Conservation (phyloP, 2,888 invertebrate genomes). For the Hipparchia semele region DNA sequence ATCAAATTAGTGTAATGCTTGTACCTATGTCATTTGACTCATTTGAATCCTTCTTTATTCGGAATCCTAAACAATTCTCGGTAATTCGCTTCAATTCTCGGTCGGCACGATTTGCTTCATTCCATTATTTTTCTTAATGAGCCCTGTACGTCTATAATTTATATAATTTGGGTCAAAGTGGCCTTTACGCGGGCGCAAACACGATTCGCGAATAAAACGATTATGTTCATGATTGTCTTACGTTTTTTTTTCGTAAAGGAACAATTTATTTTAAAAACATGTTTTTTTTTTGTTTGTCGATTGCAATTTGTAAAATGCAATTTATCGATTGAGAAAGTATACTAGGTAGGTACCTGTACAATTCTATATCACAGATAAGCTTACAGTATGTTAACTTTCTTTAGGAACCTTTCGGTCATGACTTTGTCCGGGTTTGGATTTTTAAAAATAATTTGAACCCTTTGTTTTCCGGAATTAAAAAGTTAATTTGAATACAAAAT, state of each 20-base stretch:
- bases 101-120: conserved; percentile 50
- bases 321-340: too few relatives aligned
- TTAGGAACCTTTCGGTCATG: too few relatives aligned
- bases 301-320: neutral
- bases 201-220: conserved; percentile 30
- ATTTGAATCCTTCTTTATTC: conserved; percentile 16
- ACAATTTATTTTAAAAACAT: neutral
- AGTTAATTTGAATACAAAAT: too few relatives aligned
- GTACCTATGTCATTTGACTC: neutral
- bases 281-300: neutral
- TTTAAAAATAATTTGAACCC: too few relatives aligned
- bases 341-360: too few relatives aligned
- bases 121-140: conserved; percentile 39
- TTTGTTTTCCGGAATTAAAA: too few relatives aligned
- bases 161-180: conserved; percentile 36
- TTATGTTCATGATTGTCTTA: conserved; percentile 26
- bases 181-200: conserved; percentile 31
- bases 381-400: too few relatives aligned
- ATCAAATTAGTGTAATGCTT: neutral
- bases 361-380: too few relatives aligned
- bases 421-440: too few relatives aligned
- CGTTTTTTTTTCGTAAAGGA: neutral
- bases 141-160: conserved; percentile 33
- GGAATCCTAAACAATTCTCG: conserved; percentile 25
- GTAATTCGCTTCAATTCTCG: conserved; percentile 46